These are phyloP conservation scores for Cephalotes varians DNA, from an alignment of 2,888 invertebrate genomes.

Conservation along the genomic window DNA sequence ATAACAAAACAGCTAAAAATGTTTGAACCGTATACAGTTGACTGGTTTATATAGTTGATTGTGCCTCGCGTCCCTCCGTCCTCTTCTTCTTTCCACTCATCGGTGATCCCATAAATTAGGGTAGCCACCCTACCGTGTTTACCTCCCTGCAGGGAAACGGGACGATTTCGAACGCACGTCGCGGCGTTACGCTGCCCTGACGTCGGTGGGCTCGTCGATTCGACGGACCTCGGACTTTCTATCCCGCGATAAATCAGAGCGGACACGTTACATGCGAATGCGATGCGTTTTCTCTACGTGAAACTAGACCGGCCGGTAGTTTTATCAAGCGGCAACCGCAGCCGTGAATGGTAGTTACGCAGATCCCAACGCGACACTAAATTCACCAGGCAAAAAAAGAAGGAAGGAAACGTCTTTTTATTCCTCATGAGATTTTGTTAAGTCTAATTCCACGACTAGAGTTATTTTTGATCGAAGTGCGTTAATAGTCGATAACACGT, in stretches of 20 bases:
- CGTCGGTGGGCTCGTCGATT: constrained; percentile 63
- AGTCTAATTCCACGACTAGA: constrained; percentile 54
- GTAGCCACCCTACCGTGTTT: constrained; percentile 50
- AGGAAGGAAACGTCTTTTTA: constrained; percentile 49
- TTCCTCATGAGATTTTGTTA: constrained; percentile 56
- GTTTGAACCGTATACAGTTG: constrained; percentile 55
- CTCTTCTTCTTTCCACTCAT: constrained; percentile 18
- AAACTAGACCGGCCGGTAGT: constrained; percentile 28
- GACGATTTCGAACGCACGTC: constrained; percentile 50
- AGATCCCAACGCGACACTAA: constrained; percentile 64
- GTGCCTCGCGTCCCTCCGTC: background rate
- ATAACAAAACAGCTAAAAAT: constrained; percentile 9
- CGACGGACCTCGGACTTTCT: constrained; percentile 56
- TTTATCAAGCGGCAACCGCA: constrained; percentile 52
- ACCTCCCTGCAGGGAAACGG: constrained; percentile 56
- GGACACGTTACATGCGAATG: constrained; percentile 60
- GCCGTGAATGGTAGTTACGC: constrained; percentile 20
- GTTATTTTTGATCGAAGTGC: background rate
- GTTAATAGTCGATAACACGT: background rate
- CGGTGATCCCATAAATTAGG: constrained; percentile 70
- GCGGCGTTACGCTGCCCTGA: constrained; percentile 49
- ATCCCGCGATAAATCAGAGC: constrained; percentile 69
- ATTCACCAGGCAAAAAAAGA: constrained; percentile 54
- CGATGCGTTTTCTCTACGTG: constrained; percentile 56
- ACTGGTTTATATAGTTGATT: no score